Evolutionary conservation across 2,888 invertebrate species (phyloP).

Genomic region (Pelosia muscerda): DNA sequence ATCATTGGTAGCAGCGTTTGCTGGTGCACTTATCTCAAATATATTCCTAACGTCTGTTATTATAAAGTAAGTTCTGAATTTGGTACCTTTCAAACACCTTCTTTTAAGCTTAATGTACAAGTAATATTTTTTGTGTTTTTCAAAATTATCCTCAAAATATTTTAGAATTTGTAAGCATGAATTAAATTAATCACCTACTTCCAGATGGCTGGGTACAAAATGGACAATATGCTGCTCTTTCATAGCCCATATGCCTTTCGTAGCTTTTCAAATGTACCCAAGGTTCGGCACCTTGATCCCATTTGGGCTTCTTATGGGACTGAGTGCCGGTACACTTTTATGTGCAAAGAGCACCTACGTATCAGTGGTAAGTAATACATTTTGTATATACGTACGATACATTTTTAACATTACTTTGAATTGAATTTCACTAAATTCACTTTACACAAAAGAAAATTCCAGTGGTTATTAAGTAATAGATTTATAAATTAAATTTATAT

Average conservation of each 20-base stretch:
- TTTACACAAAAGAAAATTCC: not conserved
- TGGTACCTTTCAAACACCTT: not conserved
- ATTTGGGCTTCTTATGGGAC: conserved; percentile 88
- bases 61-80: conserved; percentile 6
- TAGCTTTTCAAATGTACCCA: conserved; percentile 89
- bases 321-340: conserved; percentile 90
- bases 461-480: no score
- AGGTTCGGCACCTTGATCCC: conserved; percentile 88
- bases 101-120: not conserved
- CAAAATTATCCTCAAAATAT: not conserved
- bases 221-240: conserved; percentile 89
- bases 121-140: not conserved
- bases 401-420: not conserved
- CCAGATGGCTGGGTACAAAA: conserved; percentile 89
- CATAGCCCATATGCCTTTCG: conserved; percentile 89
- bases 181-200: conserved; percentile 24
- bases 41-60: not conserved
- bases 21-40: not conserved
- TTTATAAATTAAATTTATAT: no score
- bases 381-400: not conserved
- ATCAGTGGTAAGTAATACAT: conserved; percentile 78
- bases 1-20: conserved; percentile 3
- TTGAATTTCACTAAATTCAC: not conserved
- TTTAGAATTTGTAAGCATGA: not conserved
- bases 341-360: conserved; percentile 91